Conservation (phyloP, 2,797 vertebrate species). For the Malacoctenus gilli region DNA sequence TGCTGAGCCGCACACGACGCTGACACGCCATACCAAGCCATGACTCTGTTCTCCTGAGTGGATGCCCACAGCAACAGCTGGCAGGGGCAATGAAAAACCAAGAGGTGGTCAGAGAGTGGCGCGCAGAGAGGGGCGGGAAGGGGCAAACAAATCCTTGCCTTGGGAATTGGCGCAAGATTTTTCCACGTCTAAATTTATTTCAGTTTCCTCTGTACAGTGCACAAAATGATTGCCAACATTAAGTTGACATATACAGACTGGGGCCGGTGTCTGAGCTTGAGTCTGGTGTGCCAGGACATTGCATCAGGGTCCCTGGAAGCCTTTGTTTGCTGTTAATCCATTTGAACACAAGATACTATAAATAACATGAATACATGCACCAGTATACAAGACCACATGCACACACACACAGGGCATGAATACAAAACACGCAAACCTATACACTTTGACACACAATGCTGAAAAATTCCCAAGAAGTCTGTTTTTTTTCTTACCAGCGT, state of each 20-base stretch:
- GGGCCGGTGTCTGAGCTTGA: not conserved
- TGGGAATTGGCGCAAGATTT: conserved; percentile 11
- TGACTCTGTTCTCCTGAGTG: conserved; percentile 12
- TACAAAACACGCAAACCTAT: too few species aligned
- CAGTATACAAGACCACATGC: conserved; percentile 2
- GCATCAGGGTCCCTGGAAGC: conserved; percentile 9
- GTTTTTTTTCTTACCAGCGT: conserved; percentile 29
- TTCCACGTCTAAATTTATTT: conserved; percentile 6
- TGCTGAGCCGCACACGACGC: conserved; percentile 25
- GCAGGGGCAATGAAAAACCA: conserved; percentile 7
- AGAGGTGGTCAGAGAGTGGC: conserved; percentile 2
- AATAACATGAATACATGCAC: conserved; percentile 25
- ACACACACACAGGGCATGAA: conserved; percentile 1
- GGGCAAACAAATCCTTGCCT: conserved; percentile 8
- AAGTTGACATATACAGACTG: conserved; percentile 7
- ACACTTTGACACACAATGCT: not conserved
- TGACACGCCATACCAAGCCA: conserved; percentile 19
- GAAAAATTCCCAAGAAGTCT: conserved; percentile 27
- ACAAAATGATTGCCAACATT: conserved; percentile 19
- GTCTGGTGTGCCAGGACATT: conserved; percentile 21
- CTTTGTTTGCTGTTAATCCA: conserved; percentile 34
- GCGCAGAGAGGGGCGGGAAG: not conserved
- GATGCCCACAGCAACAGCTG: conserved; percentile 24
- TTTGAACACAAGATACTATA: conserved; percentile 35
- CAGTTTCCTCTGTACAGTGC: not conserved